Evolutionary conservation across 2,888 invertebrate species (phyloP), one percentile per base, ranked within the genome.

Genomic region (Oasisia sp.): DNA sequence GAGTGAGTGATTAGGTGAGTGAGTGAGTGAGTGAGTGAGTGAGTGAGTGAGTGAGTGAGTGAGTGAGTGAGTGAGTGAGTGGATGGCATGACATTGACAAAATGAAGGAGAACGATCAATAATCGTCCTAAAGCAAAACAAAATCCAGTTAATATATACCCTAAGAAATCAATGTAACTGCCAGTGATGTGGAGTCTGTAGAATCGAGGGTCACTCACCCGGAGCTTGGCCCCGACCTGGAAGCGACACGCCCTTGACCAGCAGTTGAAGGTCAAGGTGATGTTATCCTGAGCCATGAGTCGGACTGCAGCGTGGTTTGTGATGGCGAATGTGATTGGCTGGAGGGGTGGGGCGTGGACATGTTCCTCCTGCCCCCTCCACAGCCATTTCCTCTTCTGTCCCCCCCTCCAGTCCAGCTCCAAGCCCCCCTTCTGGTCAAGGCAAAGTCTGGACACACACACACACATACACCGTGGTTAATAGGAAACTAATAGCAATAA

Each of bases 311-410:
- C 93, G 92, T 94, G 92, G 11, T 93, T 94, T 92, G 95, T 96
- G 32, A 91, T 27, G n/a, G 95, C 95, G 92, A 96, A 94, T 91
- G 95, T 95, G 93, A 96, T 95, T 2, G 96, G 96, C 93, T 96
- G 96, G 93, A 96, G 95, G 0, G 96, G 96, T 11, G 96, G 96
- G 8, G 96, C 96, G 93, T 96, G 96, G 0, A 96, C 95, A 56
- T 96, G 95, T 14, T 94, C 94, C 19, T 94, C 94, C 50, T 95
- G 95, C 90, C 95, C 95, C 92, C 95, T 94, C 96, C 96, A 96
- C 11, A 92, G 93, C 96, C 96, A 96, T 50, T 94, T 94, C n/a
- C 95, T 94, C 91, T 94, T 95, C 92, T 94, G 94, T 5, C 93
- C 94, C 3, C 96, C 96, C 27, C 93, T 90, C 12, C 93, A 91